These are phyloP conservation scores for Caenorhabditis japonica DNA, from an alignment of 2,888 invertebrate genomes.

Conservation along the genomic window DNA sequence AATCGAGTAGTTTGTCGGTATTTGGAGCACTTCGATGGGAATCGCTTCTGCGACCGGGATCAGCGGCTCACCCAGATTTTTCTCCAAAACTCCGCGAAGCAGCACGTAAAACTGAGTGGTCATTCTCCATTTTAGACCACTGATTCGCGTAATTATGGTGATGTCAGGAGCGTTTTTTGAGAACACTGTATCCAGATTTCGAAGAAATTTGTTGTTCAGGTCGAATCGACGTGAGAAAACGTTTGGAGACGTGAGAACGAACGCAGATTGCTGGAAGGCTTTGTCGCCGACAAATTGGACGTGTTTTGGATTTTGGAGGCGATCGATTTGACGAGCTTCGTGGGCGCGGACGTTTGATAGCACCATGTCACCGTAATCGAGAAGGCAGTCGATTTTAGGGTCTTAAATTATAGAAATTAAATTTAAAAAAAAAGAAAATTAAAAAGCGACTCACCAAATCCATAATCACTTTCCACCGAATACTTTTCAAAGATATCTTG, in stretches of 20 bases:
- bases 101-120: conserved; percentile 71
- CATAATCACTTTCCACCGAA: conserved; percentile 57
- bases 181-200: conserved; percentile 67
- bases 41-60: conserved; percentile 73
- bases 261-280: conserved; percentile 58
- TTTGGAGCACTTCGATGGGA: conserved; percentile 71
- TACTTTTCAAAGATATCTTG: conserved; percentile 50
- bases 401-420: conserved; percentile 21
- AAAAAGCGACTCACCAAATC: conserved; percentile 39
- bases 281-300: conserved; percentile 46
- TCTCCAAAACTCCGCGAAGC: conserved; percentile 78
- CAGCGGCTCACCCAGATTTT: conserved; percentile 79
- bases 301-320: conserved; percentile 26
- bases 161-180: conserved; percentile 72
- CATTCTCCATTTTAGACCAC: conserved; percentile 60
- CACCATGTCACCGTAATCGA: conserved; percentile 62
- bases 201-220: conserved; percentile 61
- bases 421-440: not conserved
- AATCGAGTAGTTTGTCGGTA: conserved; percentile 58
- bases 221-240: conserved; percentile 64
- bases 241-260: conserved; percentile 49
- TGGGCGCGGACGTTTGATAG: conserved; percentile 51
- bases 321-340: conserved; percentile 52
- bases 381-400: conserved; percentile 65
- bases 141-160: conserved; percentile 60